phyloP scores from a whole-genome alignment of 2,888 invertebrate species.

The Caenorhabditis sp. region DNA sequence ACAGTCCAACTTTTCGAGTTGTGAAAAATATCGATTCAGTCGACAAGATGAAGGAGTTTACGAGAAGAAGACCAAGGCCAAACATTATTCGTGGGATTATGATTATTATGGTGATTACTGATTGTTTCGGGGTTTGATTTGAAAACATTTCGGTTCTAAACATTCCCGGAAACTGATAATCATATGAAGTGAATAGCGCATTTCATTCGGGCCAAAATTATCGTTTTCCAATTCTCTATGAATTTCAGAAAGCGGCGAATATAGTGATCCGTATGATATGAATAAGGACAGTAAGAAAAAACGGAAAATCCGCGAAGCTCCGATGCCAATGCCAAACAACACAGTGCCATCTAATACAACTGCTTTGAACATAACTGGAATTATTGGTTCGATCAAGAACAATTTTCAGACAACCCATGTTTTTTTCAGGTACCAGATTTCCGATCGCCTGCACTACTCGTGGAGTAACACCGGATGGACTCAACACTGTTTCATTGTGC shows the following conservation, averaged over 20 bases:
- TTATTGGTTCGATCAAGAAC: slow-evolving; percentile 26
- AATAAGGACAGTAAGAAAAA: slow-evolving; percentile 12
- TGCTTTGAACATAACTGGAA: slow-evolving; percentile 30
- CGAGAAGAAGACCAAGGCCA: slow-evolving; percentile 37
- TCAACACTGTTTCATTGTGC: slow-evolving; percentile 39
- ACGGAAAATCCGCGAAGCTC: slow-evolving; percentile 12
- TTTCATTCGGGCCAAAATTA: slow-evolving; percentile 6
- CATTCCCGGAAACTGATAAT: too few species aligned
- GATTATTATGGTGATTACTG: slow-evolving; percentile 13
- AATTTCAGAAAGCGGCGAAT: slow-evolving; percentile 19
- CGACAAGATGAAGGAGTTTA: slow-evolving; percentile 48
- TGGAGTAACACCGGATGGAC: slow-evolving; percentile 34
- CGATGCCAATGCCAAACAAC: slow-evolving; percentile 8
- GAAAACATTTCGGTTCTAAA: neutral
- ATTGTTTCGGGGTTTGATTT: too few species aligned
- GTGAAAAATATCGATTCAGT: slow-evolving; percentile 47
- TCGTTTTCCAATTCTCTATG: too few species aligned
- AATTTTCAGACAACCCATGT: too few species aligned
- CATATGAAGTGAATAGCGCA: too few species aligned
- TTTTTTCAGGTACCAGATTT: slow-evolving; percentile 11
- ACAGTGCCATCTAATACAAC: slow-evolving; percentile 16
- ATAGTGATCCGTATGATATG: slow-evolving; percentile 6
- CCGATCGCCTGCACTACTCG: slow-evolving; percentile 39
- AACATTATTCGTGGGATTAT: slow-evolving; percentile 38
- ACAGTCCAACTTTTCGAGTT: slow-evolving; percentile 38